Evolutionary conservation across 2,113 vertebrate genomes (phyloP).

Genomic region (Gorsachius goisagi): DNA sequence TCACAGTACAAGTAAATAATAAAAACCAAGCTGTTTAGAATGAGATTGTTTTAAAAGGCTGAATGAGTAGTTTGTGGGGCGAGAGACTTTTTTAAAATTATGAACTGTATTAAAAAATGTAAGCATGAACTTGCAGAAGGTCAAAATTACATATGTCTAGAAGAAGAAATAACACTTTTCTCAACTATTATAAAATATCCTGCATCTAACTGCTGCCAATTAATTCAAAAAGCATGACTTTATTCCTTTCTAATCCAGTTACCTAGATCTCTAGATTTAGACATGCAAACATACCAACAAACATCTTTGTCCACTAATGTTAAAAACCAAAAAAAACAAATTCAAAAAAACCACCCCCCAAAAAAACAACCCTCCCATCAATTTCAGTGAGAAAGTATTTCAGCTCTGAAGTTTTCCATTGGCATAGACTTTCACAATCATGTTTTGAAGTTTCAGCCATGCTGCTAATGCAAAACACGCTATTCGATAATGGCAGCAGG

Average conservation of each 20-base stretch:
- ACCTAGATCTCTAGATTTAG: not conserved
- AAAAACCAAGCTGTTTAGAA: not conserved
- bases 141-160: not conserved
- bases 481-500: not conserved
- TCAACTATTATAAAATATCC: not conserved
- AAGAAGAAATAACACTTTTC: not conserved
- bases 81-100: not conserved
- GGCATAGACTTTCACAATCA: not conserved
- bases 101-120: not conserved
- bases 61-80: not conserved
- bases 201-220: not conserved
- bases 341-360: rapidly evolving
- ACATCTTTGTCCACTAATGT: not conserved
- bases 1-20: not conserved
- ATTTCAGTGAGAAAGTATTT: not conserved
- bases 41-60: not conserved
- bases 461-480: not conserved
- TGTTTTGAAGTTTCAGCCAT: not conserved
- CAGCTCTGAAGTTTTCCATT: not conserved
- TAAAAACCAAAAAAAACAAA: not conserved
- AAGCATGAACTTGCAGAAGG: not conserved
- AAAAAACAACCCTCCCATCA: not conserved
- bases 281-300: not conserved
- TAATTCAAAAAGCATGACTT: not conserved
- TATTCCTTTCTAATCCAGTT: not conserved